A percentile compares a stretch with the other conserved stretches of the same genome.
Evolutionary conservation across 1,140 invertebrate genomes (phyloP).

Genomic region (Diabrotica undecimpunctata): DNA sequence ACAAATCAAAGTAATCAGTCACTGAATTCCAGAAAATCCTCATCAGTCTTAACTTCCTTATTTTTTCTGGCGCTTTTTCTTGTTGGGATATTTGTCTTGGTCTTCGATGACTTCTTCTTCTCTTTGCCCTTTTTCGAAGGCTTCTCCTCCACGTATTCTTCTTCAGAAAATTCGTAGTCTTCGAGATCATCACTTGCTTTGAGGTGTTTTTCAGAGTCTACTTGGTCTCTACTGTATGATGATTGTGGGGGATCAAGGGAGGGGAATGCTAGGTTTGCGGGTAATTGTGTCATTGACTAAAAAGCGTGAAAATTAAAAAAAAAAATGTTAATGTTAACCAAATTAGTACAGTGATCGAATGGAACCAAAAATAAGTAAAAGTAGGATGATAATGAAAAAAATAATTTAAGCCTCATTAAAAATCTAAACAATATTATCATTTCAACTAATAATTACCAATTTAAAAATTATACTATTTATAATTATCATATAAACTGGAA

Average conservation of each 20-base stretch:
- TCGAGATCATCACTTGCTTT: not conserved
- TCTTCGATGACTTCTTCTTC: slow-evolving; percentile 11
- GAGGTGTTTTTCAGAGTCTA: not conserved
- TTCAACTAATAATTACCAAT: too few relatives aligned
- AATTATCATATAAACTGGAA: too few relatives aligned
- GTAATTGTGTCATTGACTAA: slow-evolving; percentile 17
- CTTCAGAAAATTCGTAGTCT: slow-evolving; percentile 4
- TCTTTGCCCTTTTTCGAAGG: slow-evolving; percentile 5
- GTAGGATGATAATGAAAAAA: not conserved
- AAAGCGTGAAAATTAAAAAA: slow-evolving; percentile 20
- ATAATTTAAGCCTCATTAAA: not conserved
- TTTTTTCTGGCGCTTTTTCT: slow-evolving; percentile 24
- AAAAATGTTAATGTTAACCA: slow-evolving; percentile 10
- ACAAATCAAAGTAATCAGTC: slow-evolving; percentile 21
- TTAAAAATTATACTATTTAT: too few relatives aligned
- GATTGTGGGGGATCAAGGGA: not conserved
- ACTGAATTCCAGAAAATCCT: slow-evolving; percentile 11
- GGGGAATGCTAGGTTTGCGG: not conserved
- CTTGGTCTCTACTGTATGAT: slow-evolving; percentile 1
- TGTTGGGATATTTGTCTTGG: not conserved
- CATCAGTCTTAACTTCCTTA: slow-evolving; percentile 26
- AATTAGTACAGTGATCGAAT: not conserved
- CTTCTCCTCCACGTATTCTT: slow-evolving; percentile 3
- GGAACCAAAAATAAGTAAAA: slow-evolving; percentile 7
- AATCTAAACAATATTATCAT: too few relatives aligned